Evolutionary conservation across 2,113 vertebrate genomes (phyloP), one percentile per base, ranked within the genome.

Genomic region (Etheostoma cragini): DNA sequence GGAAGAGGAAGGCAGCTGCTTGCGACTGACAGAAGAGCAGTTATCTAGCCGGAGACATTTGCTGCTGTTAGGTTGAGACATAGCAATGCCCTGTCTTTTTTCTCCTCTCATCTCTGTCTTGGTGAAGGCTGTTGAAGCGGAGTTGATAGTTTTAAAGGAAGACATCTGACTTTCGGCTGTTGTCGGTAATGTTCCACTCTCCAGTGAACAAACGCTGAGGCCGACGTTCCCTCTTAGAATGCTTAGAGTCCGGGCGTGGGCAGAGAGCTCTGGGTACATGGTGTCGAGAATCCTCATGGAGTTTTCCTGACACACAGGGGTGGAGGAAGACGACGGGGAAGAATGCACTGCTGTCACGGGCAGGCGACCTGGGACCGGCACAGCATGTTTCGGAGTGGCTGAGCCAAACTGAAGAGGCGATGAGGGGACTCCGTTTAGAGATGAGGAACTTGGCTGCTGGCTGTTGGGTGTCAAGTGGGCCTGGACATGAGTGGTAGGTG

Each of bases 391-490:
- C n/a, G 98, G 98, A 19, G 98, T 99, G 4, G 96, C 96, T 8
- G 97, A 96, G 76, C 97, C 98, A 42, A 99, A 99, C 84, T 98
- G 98, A 81, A 99, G 88, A 6, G 98, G 98, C 0, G 98, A 99
- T 0, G 97, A 96, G 16, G 92, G 94, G 81, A 95, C 96, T 67
- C 88, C 83, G 13, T 95, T 89, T 15, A 86, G 52, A 61, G 90
- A 88, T 0, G 94, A 91, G 30, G 96, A 95, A 53, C 87, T 91
- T 47, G 49, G 69, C 21, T 81, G 83, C 3, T 81, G 87, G 53
- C 89, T 89, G 5, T 72, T 81, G 3, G 84, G 84, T 42, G 95
- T 95, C 70, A 86, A 8, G 1, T 92, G 42, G n/a, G 93, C 85
- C 64, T 91, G 89, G 22, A 78, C 46, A 0, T 94, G 90, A 33